Percentiles rank a stretch among this genome's conserved stretches.
phyloP scores from a whole-genome alignment of 2,797 vertebrate species.

The Zalophus californianus region DNA sequence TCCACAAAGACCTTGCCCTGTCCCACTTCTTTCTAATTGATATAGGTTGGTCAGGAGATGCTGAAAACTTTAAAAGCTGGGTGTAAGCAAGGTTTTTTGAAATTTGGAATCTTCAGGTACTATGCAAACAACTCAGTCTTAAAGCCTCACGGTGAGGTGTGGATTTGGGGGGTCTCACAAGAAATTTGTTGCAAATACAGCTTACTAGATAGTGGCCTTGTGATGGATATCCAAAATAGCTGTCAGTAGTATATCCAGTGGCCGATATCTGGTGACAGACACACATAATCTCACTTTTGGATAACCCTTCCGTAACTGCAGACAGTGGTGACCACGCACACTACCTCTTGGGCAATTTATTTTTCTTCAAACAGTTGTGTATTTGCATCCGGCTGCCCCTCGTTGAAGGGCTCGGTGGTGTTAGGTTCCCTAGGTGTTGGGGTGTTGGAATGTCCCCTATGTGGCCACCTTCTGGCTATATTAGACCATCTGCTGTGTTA shows the following conservation, averaged over 20 bases:
- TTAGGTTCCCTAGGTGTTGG: neutral
- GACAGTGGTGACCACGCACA: neutral
- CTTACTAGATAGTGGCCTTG: neutral
- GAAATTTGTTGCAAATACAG: neutral
- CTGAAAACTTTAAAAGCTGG: neutral
- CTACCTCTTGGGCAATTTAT: neutral
- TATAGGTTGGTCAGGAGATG: neutral
- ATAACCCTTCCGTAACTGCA: neutral
- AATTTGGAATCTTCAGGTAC: neutral
- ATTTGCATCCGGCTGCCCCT: neutral
- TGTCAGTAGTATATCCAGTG: neutral
- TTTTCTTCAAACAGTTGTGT: neutral
- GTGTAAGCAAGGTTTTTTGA: neutral
- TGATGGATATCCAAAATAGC: neutral
- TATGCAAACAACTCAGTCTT: neutral
- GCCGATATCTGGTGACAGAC: neutral
- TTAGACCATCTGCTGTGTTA: neutral
- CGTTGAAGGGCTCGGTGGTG: neutral
- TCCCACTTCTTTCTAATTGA: neutral
- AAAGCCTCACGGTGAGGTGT: neutral
- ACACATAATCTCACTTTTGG: neutral
- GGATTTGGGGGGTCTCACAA: conserved; percentile 4
- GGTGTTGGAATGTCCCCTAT: neutral
- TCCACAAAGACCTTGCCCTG: neutral
- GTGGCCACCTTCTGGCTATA: neutral